Percentiles rank a stretch among this genome's conserved stretches.
phyloP scores from a whole-genome alignment of 2,113 vertebrate genomes.

The Eidolon helvum region DNA sequence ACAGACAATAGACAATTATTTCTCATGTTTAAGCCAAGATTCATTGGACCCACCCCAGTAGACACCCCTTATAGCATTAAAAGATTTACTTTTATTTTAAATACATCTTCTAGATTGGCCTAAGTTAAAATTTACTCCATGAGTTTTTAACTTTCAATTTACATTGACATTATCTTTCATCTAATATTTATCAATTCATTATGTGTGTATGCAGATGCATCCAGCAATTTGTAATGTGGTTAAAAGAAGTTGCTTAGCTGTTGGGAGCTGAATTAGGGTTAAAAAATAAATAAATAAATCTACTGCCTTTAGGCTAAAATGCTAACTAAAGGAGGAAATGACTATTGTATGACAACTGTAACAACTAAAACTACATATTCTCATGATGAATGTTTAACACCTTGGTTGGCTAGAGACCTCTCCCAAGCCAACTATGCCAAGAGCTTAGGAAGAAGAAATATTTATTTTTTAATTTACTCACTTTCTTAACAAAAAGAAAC shows the following conservation, averaged over 20 bases:
- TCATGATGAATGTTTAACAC: slow-evolving; percentile 22
- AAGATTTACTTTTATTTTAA: slow-evolving; percentile 42
- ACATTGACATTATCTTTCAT: slow-evolving; percentile 43
- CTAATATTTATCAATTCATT: slow-evolving; percentile 60
- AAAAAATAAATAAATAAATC: slow-evolving; percentile 41
- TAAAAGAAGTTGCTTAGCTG: slow-evolving; percentile 54
- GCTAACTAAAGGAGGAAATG: slow-evolving; percentile 71
- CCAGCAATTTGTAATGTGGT: slow-evolving; percentile 33
- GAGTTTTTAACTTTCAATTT: slow-evolving; percentile 50
- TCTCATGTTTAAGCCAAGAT: not conserved
- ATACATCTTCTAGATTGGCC: not conserved
- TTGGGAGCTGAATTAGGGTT: slow-evolving; percentile 53
- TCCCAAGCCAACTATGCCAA: slow-evolving; percentile 55
- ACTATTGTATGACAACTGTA: slow-evolving; percentile 34
- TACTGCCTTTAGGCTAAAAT: slow-evolving; percentile 70
- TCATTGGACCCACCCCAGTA: not conserved
- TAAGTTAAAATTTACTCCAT: slow-evolving; percentile 16
- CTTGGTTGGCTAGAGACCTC: slow-evolving; percentile 6
- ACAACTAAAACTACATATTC: slow-evolving; percentile 58
- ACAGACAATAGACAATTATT: not conserved
- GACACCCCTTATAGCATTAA: not conserved
- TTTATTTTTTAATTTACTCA: not conserved
- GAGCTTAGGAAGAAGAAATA: not conserved
- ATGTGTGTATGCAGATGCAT: slow-evolving; percentile 29
- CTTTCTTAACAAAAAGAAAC: not conserved